Base-by-base conservation (phyloP, 2,797 vertebrate genomes). In the Neosalanx taihuensis region DNA sequence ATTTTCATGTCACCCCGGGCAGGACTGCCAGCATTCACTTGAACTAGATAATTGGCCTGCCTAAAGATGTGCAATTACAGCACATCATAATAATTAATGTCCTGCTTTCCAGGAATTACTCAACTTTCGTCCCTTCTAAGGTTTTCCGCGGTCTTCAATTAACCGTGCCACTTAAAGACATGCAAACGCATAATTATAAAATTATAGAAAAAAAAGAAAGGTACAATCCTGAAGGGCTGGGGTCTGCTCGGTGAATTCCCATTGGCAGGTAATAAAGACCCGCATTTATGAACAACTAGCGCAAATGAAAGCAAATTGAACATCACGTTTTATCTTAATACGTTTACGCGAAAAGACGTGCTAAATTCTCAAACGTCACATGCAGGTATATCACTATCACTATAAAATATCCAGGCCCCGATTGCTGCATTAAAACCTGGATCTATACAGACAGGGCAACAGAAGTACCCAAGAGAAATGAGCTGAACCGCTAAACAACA, bases 31-130 rank as follows among this genome's bases (percentile, higher is more conserved):
- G 79, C 69, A 78, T 73, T 77, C 72, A 70, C 77, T 86, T 81
- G 80, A 76, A 71, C 86, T 80, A 79, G 56, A 72, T 85, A 84
- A 90, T 87, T 85, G 81, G 75, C 82, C 83, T 72, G 83, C 83
- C 81, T 75, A 78, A 87, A 89, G 84, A 88, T 88, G 78, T 76
- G 83, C 87, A 90, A 88, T 91, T 88, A 89, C 78, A 81, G 75
- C 75, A 84, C 85, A 80, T 88, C 85, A 88, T 90, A 89, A 88
- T 90, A 89, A 91, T 91, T 88, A 90, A 90, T 80, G 75, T 75
- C 68, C 71, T 35, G 79, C 84, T 86, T 81, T 83, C 79, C 23
- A 57, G 74, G 84, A 84, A 85, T 74, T 64, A 80, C 79, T 89
- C 73, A 85, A 82, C 87, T 84, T 86, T 83, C 85, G 85, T 83